Base-by-base conservation (phyloP, 2,888 invertebrate species). In the Beris morrisii region DNA sequence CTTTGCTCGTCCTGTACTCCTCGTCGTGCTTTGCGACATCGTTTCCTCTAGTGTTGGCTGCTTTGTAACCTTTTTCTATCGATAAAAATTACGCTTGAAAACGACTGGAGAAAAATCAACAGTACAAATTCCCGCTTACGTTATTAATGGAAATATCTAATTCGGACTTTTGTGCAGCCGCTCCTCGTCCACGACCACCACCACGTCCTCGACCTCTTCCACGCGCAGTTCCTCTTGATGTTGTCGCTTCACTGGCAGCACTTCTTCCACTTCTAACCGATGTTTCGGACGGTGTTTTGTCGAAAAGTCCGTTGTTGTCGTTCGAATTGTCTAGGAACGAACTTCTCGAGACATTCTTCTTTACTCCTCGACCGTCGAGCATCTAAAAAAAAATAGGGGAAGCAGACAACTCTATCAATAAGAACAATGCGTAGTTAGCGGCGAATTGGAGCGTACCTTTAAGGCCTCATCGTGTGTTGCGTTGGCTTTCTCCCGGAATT, bases 261-360 rank as follows among this genome's bases (percentile, higher is more conserved):
- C 13, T 64, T 68, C 31, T 31, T 73, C 69, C 74, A 15, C 71
- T 77, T 66, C 67, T 50, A 28, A 46, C 65, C 53, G 68, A 64
- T 63, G 9, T 79, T 75, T 69, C 28, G 22, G 13, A 5, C 22
- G 53, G 13, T 22, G 28, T 22, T 13, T 15, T 9, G 38, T 77
- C 77, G 38, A 28, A 48, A 31, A 28, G 28, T 65, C 65, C 83
- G n/a, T 80, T 80, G 52, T 81, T 80, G 0, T 79, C 78, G 65
- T 83, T 79, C 22, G 82, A 79, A 68, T 83, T 82, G 44, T 81
- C 81, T 30, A 48, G 15, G 58, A 58, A 53, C 9, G 58, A 54
- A 12, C 32, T 61, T 9, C 55, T 46, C 5, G 54, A 9, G 38
- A 11, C 15, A 57, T 67, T 57, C 22, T 66, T 68, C 54, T 30